Base-by-base conservation (phyloP, 2,797 vertebrate species). In the Gymnopithys bicolor region DNA sequence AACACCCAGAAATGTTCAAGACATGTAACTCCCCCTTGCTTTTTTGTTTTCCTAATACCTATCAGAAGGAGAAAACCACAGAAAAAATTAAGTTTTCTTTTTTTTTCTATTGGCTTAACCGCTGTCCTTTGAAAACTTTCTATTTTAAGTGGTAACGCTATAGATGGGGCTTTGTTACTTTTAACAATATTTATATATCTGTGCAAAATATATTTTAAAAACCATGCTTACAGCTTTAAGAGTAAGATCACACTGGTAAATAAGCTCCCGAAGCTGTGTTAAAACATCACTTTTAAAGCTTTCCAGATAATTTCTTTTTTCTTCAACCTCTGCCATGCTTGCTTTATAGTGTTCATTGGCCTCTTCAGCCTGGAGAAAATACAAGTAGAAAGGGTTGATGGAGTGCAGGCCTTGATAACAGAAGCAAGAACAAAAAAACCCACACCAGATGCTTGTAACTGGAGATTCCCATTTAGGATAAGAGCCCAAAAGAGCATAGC, bases 201-300 rank as follows among this genome's bases (percentile, higher is more conserved):
- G 63, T 66, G 46, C 11, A 90, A 89, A 87, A 90, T 1, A 4
- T 19, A 58, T 45, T 78, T 52, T 78, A 14, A 92, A 90, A 84
- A 83, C 89, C 73, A 90, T 55, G 90, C 99, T 98, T 97, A 99
- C 99, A 66, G 99, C 99, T 95, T 99, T 99, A 84, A 99, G 98
- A 48, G 99, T 99, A 91, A 99, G 99, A 97, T 99, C 99, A 75
- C 99, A 99, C 96, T 99, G 99, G 91, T 99, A 99, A 96, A 99
- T 98, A 97, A 99, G 98, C 96, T 99, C 98, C 90, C 99, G 98
- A 86, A 99, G 98, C 97, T 99, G 99, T 48, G 98, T 98, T 97
- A 99, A 97, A 89, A 99, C 98, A 90, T 98, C 98, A 68, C 98
- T 99, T 98, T 99, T 99, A 92, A 98, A 98, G 93, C 97, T 98